Base-by-base conservation (phyloP, 2,797 vertebrate genomes). In the Discoglossus pictus region DNA sequence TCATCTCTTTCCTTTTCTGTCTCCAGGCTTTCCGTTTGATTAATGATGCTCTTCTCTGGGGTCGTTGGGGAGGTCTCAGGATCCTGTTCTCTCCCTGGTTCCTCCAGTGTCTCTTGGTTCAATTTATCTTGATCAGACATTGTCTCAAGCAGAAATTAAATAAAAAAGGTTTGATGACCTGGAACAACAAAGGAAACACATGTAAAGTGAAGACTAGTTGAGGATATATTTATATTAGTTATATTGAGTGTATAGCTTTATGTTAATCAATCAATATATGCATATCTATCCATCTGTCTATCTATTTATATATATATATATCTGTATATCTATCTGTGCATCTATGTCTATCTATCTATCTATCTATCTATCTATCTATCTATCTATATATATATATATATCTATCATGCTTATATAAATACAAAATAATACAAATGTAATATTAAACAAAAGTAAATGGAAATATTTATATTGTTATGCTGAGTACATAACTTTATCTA, bases 61-160 rank as follows among this genome's bases (percentile, higher is more conserved):
- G 81, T 79, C 5, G 27, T 76, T 11, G 80, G 80, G 0, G 79
- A 76, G 68, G 73, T 46, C 52, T 74, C 51, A 56, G 52, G 24
- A 6, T 87, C 84, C 65, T 78, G 79, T 46, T 88, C 88, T 1
- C 77, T 72, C 12, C 48, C 81, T 51, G 82, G 58, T 76, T 87
- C 87, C 61, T 84, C 87, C 44, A 64, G 73, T 36, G 82, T 85
- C 58, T 89, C 82, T 53, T 80, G 75, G 72, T 62, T 89, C 74
- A 86, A 80, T 79, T 83, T 82, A 55, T 76, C 87, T 81, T 83
- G 84, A 64, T 94, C 93, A 75, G 91, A 92, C 92, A 94, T 94
- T 82, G 88, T 94, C 86, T 76, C 80, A 80, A 82, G 80, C 47
- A 78, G 73, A 81, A 86, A 79, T 88, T 78, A 83, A 82, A 85